Evolutionary conservation across 1,140 invertebrate species (phyloP).

Genomic region (Pomacea maculata): DNA sequence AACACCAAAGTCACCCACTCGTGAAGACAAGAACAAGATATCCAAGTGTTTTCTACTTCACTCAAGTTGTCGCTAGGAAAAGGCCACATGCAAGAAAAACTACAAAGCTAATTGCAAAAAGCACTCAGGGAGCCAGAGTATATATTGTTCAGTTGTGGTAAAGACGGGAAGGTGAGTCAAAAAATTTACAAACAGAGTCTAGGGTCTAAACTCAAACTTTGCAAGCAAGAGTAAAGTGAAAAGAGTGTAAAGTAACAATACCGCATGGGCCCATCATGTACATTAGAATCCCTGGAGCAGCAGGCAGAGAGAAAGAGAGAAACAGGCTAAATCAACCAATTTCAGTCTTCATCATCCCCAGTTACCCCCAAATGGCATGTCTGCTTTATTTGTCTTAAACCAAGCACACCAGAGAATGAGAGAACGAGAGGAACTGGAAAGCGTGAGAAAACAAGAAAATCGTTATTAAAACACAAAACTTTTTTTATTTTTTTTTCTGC

Average conservation of each 20-base stretch:
- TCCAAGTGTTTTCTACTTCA: too few relatives aligned
- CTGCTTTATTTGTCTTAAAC: neutral
- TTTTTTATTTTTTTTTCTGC: too few relatives aligned
- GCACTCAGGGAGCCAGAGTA: neutral
- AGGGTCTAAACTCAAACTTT: neutral
- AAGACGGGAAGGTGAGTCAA: neutral
- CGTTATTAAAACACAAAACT: neutral
- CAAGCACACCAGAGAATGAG: neutral
- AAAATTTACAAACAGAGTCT: neutral
- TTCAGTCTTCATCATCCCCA: neutral
- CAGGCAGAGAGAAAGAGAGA: neutral
- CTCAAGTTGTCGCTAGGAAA: neutral
- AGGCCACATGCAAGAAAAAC: neutral
- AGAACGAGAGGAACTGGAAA: constrained; percentile 2
- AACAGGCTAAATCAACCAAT: neutral
- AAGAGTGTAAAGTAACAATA: constrained; percentile 40
- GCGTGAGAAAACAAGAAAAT: neutral
- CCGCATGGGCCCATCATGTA: constrained; percentile 56
- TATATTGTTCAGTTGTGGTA: neutral
- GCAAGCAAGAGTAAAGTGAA: constrained; percentile 8
- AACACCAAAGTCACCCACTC: too few relatives aligned
- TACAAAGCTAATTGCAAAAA: neutral
- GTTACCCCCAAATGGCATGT: neutral
- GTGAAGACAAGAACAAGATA: too few relatives aligned
- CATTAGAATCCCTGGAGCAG: constrained; percentile 44